phyloP scores from a whole-genome alignment of 2,113 vertebrate genomes.

The Gasterosteus nipponicus region DNA sequence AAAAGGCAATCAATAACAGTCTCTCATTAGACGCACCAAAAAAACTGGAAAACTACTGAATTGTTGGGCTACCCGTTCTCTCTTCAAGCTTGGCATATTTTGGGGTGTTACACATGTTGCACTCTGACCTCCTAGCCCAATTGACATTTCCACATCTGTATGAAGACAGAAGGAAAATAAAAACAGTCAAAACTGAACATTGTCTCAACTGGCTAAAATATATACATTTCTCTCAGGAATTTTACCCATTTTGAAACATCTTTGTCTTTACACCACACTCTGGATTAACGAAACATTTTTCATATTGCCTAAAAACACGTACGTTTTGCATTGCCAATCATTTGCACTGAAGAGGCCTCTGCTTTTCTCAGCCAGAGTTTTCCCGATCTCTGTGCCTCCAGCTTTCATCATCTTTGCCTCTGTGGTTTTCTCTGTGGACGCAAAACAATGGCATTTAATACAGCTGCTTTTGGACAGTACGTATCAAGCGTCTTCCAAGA shows the following conservation, averaged over 20 bases:
- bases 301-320: slow-evolving; percentile 35
- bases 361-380: slow-evolving; percentile 97
- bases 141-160: slow-evolving; percentile 97
- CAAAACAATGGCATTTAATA: background rate
- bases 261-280: background rate
- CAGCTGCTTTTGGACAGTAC: background rate
- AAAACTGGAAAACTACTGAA: background rate
- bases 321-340: slow-evolving; percentile 99
- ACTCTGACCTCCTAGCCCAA: slow-evolving; percentile 97
- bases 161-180: background rate
- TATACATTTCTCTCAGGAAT: background rate
- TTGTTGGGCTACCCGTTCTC: slow-evolving; percentile 86
- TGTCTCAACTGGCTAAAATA: background rate
- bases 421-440: slow-evolving; percentile 91
- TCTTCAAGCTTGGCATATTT: slow-evolving; percentile 99
- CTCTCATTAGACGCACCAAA: background rate
- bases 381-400: slow-evolving; percentile 97
- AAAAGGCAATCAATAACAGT: background rate
- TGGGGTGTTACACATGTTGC: slow-evolving; percentile 99
- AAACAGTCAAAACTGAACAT: background rate
- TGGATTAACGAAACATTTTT: background rate
- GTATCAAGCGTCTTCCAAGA: background rate
- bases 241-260: background rate
- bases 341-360: slow-evolving; percentile 97
- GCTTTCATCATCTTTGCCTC: slow-evolving; percentile 99